A percentile compares a stretch with the other conserved stretches of the same genome.
Evolutionary conservation across 37 sponge, comb jelly and placozoan genomes (phyloP).

Genomic region (Dysidea cf. avara): DNA sequence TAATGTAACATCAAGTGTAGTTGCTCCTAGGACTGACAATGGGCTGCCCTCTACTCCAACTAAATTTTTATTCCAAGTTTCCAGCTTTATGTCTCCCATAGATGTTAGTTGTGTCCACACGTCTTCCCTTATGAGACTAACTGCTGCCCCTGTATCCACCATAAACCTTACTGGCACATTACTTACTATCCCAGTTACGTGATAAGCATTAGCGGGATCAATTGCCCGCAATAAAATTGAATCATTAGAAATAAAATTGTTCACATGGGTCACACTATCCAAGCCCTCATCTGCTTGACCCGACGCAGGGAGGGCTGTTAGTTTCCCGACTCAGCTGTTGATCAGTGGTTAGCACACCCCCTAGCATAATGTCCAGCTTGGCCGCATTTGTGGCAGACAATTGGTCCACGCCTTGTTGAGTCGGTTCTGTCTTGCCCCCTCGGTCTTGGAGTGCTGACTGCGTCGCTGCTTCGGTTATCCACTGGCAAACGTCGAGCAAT

Average conservation of each 20-base stretch:
- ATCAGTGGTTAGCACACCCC: not conserved
- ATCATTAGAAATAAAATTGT: not conserved
- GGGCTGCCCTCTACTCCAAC: conserved; percentile 10
- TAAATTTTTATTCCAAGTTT: not conserved
- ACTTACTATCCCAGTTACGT: not conserved
- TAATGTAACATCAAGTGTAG: not conserved
- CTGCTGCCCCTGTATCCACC: conserved; percentile 13
- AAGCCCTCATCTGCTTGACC: too few relatives aligned
- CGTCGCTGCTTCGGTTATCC: not conserved
- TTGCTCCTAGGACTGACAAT: not conserved
- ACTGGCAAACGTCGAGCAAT: not conserved
- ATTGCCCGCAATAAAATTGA: not conserved
- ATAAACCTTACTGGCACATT: not conserved
- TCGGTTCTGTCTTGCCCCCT: not conserved
- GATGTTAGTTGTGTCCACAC: not conserved
- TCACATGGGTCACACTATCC: too few relatives aligned
- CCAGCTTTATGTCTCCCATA: not conserved
- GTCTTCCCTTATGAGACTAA: conserved; percentile 1
- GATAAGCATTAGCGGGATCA: not conserved
- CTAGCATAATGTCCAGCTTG: not conserved
- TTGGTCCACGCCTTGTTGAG: not conserved
- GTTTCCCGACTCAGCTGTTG: not conserved
- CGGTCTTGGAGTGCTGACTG: not conserved
- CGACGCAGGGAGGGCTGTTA: not conserved
- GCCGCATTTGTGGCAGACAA: not conserved